Evolutionary conservation across 1,140 invertebrate genomes (phyloP), one percentile per base, ranked within the genome.

Genomic region (Teleogryllus occipitalis): DNA sequence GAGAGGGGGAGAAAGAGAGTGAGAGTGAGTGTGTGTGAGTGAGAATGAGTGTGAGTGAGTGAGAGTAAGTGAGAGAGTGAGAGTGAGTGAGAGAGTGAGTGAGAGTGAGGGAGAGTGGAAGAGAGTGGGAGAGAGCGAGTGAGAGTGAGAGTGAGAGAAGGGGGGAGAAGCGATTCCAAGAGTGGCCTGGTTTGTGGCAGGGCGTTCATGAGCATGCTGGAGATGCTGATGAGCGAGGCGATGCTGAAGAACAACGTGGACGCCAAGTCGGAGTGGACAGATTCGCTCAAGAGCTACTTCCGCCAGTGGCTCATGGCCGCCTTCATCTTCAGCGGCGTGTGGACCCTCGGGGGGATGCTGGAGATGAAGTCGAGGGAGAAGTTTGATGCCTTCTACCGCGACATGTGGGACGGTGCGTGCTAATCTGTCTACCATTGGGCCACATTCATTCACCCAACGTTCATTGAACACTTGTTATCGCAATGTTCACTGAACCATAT

Each of bases 291-390:
- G 27, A 39, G 27, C 27, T 39, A 39, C 27, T 39, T 39, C 27
- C 83, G 87, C 48, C 87, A 86, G 22, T 95, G 95, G 91, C 88
- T 95, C 78, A 90, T 94, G 83, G 94, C 94, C 4, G 90, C 93
- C 0, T 92, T 96, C 84, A 88, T 97, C 81, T 92, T 92, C 83
- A 88, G 92, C 0, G 83, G 94, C 39, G 89, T 93, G 7, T 98
- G 96, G 96, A 94, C 95, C 10, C 84, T 96, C 47, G 96, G 92
- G 1, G 95, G 92, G 8, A 92, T 93, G 74, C 86, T 95, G 74
- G 91, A 95, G 85, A 86, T 86, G 7, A 87, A 91, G n/a, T 94
- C 94, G 0, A 88, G 93, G 47, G 85, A 89, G 73, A 91, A 90
- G 83, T 97, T 95, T 85, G 94, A 97, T 86, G 89, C 89, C 8